Base-by-base conservation (phyloP, 2,113 vertebrate species). In the Lontra canadensis region DNA sequence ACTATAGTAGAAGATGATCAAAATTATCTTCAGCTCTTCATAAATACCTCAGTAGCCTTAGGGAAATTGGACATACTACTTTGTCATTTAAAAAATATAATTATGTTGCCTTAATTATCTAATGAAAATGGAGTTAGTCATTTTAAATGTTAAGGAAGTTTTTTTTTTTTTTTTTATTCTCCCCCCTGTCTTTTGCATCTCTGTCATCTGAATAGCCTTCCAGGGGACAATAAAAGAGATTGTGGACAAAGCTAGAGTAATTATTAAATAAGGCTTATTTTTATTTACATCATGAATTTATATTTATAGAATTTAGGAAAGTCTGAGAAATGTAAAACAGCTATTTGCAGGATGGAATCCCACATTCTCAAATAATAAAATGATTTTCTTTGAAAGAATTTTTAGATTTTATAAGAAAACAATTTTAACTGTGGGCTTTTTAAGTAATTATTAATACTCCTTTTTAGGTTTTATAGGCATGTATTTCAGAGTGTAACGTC, bases 21-120 rank as follows among this genome's bases (percentile, higher is more conserved):
- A 26, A 93, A 76, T 96, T 95, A 87, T 87, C 90, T 90, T 96
- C 61, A 90, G n/a, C 65, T 95, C 90, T 97, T 97, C 92, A 87
- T 90, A 79, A 95, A 96, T 57, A 85, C 23, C 42, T 91, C 44
- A 87, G 63, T 90, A 82, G 67, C 31, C 74, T 90, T 63, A 79
- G 84, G 79, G 31, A 79, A 90, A 95, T 59, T 83, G 26, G n/a
- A 63, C 31, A 44, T 74, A 82, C 69, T 93, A 74, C 71, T 88
- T 90, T 96, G 61, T 92, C 6, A 6, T 92, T 93, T 94, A 84
- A 34, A 90, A 96, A 94, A 86, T 91, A 55, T 25, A 91, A 94
- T 97, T 92, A 12, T 83, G 82, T 92, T 31, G 69, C 63, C 55
- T 93, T 95, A 92, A 87, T 96, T 88, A 49, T 61, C 85, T 94